Conservation (phyloP, 2,113 vertebrate genomes). For the Steatornis caripensis region DNA sequence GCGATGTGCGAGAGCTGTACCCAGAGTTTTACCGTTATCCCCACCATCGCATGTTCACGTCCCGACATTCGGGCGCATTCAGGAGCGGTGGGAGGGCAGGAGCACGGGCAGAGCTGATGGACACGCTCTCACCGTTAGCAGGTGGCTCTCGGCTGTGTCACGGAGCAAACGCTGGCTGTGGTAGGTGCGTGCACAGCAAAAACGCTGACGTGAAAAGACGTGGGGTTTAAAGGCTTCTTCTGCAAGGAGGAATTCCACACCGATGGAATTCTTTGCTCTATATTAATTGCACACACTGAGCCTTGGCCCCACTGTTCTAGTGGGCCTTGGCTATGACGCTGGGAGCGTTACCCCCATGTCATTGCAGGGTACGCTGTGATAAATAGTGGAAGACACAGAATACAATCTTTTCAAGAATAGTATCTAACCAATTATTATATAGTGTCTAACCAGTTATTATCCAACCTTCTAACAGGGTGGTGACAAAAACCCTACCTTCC, state of each 20-base stretch:
- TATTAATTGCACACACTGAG: neutral
- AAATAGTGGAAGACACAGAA: neutral
- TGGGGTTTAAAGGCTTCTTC: neutral
- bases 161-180: neutral
- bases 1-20: neutral
- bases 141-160: neutral
- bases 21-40: neutral
- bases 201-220: neutral
- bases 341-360: fast-evolving
- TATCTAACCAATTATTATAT: neutral
- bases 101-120: neutral
- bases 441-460: neutral
- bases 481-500: neutral
- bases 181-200: neutral
- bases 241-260: neutral
- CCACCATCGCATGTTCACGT: neutral
- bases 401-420: neutral
- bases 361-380: too few species aligned
- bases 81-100: fast-evolving
- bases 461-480: neutral
- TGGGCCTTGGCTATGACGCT: fast-evolving
- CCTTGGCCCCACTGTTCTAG: fast-evolving
- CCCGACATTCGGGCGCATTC: fast-evolving
- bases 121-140: fast-evolving
- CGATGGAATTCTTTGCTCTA: neutral